Evolutionary conservation across 2,113 vertebrate genomes (phyloP).

Genomic region (Picathartes gymnocephalus): DNA sequence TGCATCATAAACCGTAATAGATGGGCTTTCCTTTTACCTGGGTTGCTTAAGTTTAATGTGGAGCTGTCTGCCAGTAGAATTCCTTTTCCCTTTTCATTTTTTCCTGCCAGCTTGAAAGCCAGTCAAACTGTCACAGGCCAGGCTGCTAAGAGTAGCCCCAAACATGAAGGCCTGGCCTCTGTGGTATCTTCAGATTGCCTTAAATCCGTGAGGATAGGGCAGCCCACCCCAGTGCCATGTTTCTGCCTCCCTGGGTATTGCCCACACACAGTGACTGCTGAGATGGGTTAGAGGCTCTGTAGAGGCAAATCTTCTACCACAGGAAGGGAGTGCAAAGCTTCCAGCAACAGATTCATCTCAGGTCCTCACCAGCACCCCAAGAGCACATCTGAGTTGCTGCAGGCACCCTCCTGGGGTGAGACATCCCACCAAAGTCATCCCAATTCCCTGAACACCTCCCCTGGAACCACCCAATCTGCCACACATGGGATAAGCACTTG

Average conservation of each 20-base stretch:
- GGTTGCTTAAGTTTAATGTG: not conserved
- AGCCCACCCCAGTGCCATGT: not conserved
- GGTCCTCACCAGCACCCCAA: not conserved
- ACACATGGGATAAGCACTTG: not conserved
- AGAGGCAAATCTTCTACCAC: not conserved
- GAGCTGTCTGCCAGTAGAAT: not conserved
- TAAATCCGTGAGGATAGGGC: not conserved
- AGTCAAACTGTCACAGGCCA: not conserved
- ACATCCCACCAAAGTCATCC: not conserved
- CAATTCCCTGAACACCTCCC: not conserved
- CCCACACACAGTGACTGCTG: not conserved
- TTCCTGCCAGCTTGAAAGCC: not conserved
- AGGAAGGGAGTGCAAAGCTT: not conserved
- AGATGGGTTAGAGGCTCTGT: not conserved
- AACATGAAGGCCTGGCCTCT: not conserved
- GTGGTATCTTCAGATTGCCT: not conserved
- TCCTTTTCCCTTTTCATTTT: not conserved
- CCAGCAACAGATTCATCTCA: not conserved
- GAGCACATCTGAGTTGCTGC: not conserved
- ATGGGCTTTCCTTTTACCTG: constrained; percentile 6
- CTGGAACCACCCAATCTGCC: not conserved
- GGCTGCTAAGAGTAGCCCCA: not conserved
- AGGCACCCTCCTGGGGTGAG: not conserved
- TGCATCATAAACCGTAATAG: not conserved
- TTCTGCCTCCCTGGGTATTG: not conserved